Conservation (phyloP, 2,888 invertebrate species). For the Papilio protenor region DNA sequence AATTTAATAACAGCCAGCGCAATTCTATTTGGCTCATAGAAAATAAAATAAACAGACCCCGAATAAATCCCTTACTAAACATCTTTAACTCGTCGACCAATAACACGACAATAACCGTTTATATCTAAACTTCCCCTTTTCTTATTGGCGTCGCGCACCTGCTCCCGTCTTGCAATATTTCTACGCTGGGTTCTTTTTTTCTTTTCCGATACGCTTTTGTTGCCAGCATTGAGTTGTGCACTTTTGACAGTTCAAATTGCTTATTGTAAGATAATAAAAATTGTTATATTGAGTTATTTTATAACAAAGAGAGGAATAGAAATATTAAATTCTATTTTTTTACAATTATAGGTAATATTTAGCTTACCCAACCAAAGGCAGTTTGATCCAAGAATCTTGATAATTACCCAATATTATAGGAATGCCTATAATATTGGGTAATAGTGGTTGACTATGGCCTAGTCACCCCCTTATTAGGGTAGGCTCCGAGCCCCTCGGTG, state of each 20-base stretch:
- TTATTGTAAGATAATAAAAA: constrained; percentile 21
- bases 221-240: constrained; percentile 35
- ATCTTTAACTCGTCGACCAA: constrained; percentile 52
- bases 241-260: constrained; percentile 31
- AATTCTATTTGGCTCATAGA: constrained; percentile 27
- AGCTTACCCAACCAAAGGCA: no score
- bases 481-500: no score
- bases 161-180: constrained; percentile 70
- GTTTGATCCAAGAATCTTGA: no score
- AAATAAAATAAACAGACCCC: constrained; percentile 46
- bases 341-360: no score
- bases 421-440: no score
- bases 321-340: no score
- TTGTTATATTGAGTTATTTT: constrained; percentile 18
- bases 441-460: no score
- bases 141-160: constrained; percentile 69
- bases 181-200: constrained; percentile 58
- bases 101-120: constrained; percentile 60
- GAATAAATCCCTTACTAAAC: constrained; percentile 45
- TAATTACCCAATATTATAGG: no score
- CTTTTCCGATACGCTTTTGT: constrained; percentile 51
- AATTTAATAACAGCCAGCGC: constrained; percentile 39
- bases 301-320: background rate
- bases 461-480: no score
- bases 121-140: constrained; percentile 50